phyloP scores from a whole-genome alignment of 2,888 invertebrate genomes.

The Patella caerulea region DNA sequence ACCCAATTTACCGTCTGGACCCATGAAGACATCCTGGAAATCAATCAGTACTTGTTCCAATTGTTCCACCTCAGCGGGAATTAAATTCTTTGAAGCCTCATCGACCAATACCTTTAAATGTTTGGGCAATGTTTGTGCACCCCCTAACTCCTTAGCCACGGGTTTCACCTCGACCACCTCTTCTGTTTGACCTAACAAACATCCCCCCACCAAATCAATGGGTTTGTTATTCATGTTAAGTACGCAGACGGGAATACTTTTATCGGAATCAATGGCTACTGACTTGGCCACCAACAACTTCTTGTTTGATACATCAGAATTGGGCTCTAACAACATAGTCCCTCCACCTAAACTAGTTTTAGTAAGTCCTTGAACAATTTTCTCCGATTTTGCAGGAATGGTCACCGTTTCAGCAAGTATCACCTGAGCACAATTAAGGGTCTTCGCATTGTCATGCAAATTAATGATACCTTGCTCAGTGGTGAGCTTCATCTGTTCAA shows the following conservation, averaged over 20 bases:
- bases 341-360: neutral
- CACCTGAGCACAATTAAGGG: conserved; percentile 1
- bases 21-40: neutral
- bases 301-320: neutral
- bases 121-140: neutral
- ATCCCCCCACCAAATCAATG: neutral
- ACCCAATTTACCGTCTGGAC: neutral
- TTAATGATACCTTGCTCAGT: neutral
- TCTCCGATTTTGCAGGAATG: neutral
- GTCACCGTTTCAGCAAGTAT: neutral
- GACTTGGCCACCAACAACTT: conserved; percentile 2
- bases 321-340: conserved; percentile 4
- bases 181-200: neutral
- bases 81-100: neutral
- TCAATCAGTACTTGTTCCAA: neutral
- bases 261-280: neutral
- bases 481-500: neutral
- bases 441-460: neutral
- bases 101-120: neutral
- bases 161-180: neutral
- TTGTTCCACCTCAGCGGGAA: neutral
- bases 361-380: neutral
- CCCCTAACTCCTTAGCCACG: neutral
- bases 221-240: neutral
- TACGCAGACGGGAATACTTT: neutral